Percentiles rank a stretch among this genome's conserved stretches.
Evolutionary conservation across 2,888 invertebrate genomes (phyloP).

Genomic region (Syrphus vitripennis): DNA sequence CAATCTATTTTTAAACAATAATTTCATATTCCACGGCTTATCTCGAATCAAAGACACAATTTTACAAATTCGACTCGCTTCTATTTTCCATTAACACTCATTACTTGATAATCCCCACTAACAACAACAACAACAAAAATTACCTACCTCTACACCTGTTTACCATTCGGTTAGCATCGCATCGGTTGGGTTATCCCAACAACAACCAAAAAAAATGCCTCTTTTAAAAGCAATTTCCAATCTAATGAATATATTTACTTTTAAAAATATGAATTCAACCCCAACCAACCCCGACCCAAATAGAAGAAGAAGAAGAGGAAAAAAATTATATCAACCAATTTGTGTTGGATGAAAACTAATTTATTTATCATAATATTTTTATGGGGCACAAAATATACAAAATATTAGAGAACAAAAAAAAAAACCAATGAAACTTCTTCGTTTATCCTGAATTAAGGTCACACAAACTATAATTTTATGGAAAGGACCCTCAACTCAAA

Average conservation of each 20-base stretch:
- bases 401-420: neutral
- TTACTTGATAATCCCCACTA: conserved; percentile 55
- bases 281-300: neutral
- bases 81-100: conserved; percentile 69
- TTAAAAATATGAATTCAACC: conserved; percentile 63
- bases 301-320: neutral
- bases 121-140: conserved; percentile 13
- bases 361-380: conserved; percentile 65
- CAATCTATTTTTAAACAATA: conserved; percentile 1
- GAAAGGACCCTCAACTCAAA: conserved; percentile 2
- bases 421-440: neutral
- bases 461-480: conserved; percentile 54
- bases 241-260: conserved; percentile 70
- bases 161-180: conserved; percentile 50
- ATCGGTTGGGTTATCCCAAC: conserved; percentile 9
- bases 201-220: neutral
- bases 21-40: conserved; percentile 37
- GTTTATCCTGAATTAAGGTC: conserved; percentile 40
- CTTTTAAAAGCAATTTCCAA: conserved; percentile 50
- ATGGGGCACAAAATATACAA: conserved; percentile 10
- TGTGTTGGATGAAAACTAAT: conserved; percentile 53
- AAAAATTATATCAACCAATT: neutral
- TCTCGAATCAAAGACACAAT: conserved; percentile 3
- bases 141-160: conserved; percentile 62
- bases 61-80: conserved; percentile 28